Base-by-base conservation (phyloP, 2,113 vertebrate species). In the Megaleporinus macrocephalus region DNA sequence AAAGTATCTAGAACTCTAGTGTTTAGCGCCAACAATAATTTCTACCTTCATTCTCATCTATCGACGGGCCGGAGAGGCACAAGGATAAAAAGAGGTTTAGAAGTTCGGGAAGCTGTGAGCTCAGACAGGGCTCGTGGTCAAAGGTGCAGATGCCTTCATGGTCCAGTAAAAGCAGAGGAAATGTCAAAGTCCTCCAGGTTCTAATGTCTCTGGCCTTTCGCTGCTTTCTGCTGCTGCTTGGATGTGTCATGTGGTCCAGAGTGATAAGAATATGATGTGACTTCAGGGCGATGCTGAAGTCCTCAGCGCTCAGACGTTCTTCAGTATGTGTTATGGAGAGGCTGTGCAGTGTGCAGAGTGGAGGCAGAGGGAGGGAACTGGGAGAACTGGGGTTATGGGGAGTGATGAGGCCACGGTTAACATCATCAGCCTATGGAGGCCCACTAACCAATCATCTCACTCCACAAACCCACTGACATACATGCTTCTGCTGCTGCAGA, bases 191-290 rank as follows among this genome's bases (percentile, higher is more conserved):
- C 33, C 22, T 11, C 36, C 44, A 44, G 66, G 66, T 70, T 5
- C 33, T 24, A 70, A 36, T 44, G 11, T 24, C 66, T 3, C 33
- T 44, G 36, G 14, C 13, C 33, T 70, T 24, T 44, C 22, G n/a
- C 30, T 70, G 66, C 15, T 13, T 70, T 44, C 41, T n/a, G 33
- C 22, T 22, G 24, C 66, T 44, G 41, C 20, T 41, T 68, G 33
- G 16, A 22, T 68, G 13, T 36, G 30, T 68, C 29, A 68, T 33
- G 36, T 70, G 66, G 36, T 44, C 66, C 44, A 44, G 36, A 44
- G 66, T 70, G 66, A 70, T 70, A n/a, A 70, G 36, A 44, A 70
- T 70, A 13, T 70, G n/a, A 68, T 33, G 65, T 68, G 29, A 69
- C 20, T 70, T 68, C n/a, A n/a, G 65, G 10, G 57, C n/a, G 5